Evolutionary conservation across 2,888 invertebrate species (phyloP), one percentile per base, ranked within the genome.

Genomic region (Fragum whitleyi): DNA sequence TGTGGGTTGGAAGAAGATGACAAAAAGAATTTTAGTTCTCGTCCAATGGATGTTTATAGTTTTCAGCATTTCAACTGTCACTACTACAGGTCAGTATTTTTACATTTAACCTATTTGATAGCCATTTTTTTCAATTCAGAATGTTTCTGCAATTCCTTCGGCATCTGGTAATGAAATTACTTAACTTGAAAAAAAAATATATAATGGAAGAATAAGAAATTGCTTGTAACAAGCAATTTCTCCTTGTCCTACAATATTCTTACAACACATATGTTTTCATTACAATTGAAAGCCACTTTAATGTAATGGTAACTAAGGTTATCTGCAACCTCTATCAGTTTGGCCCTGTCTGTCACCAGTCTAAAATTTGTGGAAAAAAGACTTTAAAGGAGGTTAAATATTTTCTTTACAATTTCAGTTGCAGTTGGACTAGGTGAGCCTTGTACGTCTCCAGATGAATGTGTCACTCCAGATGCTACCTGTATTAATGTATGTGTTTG

Each of bases 1-100:
- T 75, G 75, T 51, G 42, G 75, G 29, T 23, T 67, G 28, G 14
- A 59, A 32, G 39, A 75, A 69, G 68, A 69, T 75, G 75, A 75
- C 69, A 42, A 59, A 19, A 59, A 23, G 14, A 28, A 47, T 32
- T 32, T 26, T 47, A 29, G 16, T 29, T 36, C n/a, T 55, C 55
- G 29, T 70, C 65, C 65, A 0, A 39, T 65, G 65, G 65, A 42
- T 65, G 65, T 23, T 39, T 19, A 1, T 65, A 2, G 42, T 42
- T 7, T 19, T 42, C 65, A 65, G 65, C 36, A 21, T 65, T 39
- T 42, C 65, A 7, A 42, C 39, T 14, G 42, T 36, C 39, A 36
- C 36, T 57, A 14, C 5, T 26, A 57, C 57, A 57, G 23, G 57
- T 26, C 9, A 32, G 28, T 16, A 32, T 7, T 28, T 62, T 59